Base-by-base conservation (phyloP, 30 jellyfish, hydroid and myxozoan species). In the Aurelia aurita complex sp. Pacific region DNA sequence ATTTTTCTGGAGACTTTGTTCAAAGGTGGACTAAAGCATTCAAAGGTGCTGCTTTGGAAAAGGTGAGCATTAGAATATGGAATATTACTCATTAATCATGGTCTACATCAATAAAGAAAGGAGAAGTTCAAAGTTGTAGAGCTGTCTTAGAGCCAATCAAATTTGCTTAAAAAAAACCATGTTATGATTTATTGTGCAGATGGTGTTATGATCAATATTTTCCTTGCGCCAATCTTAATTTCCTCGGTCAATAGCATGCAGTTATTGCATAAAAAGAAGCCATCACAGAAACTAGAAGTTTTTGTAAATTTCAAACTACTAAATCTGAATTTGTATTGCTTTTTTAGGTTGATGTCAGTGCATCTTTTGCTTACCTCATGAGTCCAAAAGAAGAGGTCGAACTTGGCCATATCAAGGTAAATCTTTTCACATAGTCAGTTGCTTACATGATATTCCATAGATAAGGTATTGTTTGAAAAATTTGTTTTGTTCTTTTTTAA, bases 1-100 rank as follows among this genome's bases (percentile, higher is more conserved):
- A 87, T 66, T 96, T 96, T 74, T 73, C 98, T 50, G 99, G 99
- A 1, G 98, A 90, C 57, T 96, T 96, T 80, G 95, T 89, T 62
- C 92, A 83, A 50, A 57, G 92, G 13, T 96, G 99, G 99, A 86
- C 81, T 66, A 90, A 84, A 50, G 86, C 71, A 16, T 81, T 86
- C 59, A 85, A 79, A 33, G 92, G 67, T 34, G 83, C 83, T 12
- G 19, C 88, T 12, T 79, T 94, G 14, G 96, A 85, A 79, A 89
- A 89, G 96, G 99, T 94, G 70, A 35, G 38, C 18, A 3, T 23
- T 11, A 3, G 1, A 17, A 7, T 2, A 13, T 23, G 2, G 0
- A 6, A 12, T 82, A 8, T 38, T 10, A 46, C 57, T 6, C 2
- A 9, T 2, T 14, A 4, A 46, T 46, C 15, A 4, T 46, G 11